Evolutionary conservation across 2,113 vertebrate genomes (phyloP), one percentile per base, ranked within the genome.

Genomic region (Plectropomus leopardus): DNA sequence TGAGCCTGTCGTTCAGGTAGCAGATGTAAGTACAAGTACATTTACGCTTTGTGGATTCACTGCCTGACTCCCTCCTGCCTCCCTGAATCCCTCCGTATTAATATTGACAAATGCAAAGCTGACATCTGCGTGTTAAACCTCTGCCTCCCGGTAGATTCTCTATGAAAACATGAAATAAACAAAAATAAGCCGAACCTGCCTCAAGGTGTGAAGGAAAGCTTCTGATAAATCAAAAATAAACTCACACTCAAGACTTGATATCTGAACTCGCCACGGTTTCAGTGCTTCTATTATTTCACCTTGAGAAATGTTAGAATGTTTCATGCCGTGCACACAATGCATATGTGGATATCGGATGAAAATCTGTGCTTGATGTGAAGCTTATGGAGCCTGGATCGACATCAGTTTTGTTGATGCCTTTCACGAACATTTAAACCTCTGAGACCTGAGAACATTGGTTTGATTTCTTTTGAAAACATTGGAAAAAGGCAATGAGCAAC

Each of bases 1-100:
- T 14, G 95, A 95, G 85, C 94, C 94, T 7, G 94, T 94, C 5
- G 90, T 85, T 82, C 94, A 65, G 84, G 88, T 92, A 21, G 86
- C 76, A 63, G 95, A 95, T 74, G 95, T 95, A 82, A 95, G 94
- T 94, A 58, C 17, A 21, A 5, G 9, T 65, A 3, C 28, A 0
- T 23, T 36, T 70, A 50, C 4, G 5, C 45, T 78, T 54, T 72
- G 13, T 32, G 50, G n/a, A 57, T 76, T 70, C 48, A 50, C 15
- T 4, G 13, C 28, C 36, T 40, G 24, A 55, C n/a, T 28, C 3
- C 30, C 17, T 57, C 13, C 64, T 50, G 26, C 32, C 17, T 73
- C 34, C 59, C 47, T 30, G n/a, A 76, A 45, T 15, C 34, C 16
- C 36, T 14, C 14, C 19, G 24, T 73, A 30, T 72, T 84, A 68